Percentiles rank a stretch among this genome's conserved stretches.
Evolutionary conservation across 2,113 vertebrate species (phyloP).

Genomic region (Perognathus longimembris): DNA sequence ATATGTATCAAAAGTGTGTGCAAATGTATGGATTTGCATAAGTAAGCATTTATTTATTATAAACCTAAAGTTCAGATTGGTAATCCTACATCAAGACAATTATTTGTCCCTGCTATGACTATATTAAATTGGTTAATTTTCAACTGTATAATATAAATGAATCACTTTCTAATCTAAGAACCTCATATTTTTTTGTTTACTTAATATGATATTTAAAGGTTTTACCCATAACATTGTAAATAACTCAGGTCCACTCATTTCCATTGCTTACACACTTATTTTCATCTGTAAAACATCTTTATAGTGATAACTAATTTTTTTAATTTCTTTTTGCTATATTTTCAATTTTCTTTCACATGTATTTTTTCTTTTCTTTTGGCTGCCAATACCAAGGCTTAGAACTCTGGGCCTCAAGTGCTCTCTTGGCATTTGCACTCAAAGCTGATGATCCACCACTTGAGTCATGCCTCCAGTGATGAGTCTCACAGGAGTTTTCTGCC

Average conservation of each 20-base stretch:
- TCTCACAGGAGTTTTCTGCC: too few relatives aligned
- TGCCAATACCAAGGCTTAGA: too few relatives aligned
- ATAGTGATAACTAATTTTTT: neutral
- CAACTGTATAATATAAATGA: neutral
- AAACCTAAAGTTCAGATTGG: neutral
- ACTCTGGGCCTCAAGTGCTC: too few relatives aligned
- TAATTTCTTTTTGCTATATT: neutral
- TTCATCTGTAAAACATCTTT: neutral
- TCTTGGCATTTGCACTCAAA: too few relatives aligned
- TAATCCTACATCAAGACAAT: neutral
- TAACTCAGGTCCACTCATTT: neutral
- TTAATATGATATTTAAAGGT: neutral
- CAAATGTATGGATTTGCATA: neutral
- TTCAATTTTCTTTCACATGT: too few relatives aligned
- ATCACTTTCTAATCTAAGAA: neutral
- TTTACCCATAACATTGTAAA: neutral
- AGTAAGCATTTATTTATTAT: neutral
- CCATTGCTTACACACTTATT: neutral
- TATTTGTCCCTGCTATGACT: neutral
- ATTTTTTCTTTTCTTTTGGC: neutral
- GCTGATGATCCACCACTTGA: too few relatives aligned
- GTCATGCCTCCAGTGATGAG: too few relatives aligned
- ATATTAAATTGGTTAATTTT: neutral
- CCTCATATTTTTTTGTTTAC: neutral
- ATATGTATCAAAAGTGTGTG: neutral